A percentile compares a stretch with the other conserved stretches of the same genome.
These are phyloP conservation scores for Hydrochoerus hydrochaeris DNA, from an alignment of 2,113 vertebrate species.

Conservation along the genomic window DNA sequence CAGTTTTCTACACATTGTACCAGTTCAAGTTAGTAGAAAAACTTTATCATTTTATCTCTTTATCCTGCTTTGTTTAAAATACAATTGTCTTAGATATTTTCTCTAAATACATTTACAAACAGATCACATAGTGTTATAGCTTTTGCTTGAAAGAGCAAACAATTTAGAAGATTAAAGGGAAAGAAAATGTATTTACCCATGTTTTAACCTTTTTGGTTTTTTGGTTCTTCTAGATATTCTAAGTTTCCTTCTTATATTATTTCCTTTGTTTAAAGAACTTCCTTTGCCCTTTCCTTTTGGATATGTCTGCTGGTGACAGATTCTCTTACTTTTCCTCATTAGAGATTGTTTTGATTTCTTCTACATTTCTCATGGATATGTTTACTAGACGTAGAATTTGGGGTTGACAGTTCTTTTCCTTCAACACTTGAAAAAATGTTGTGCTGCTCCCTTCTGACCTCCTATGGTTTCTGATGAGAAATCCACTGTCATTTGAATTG, in stretches of 20 bases:
- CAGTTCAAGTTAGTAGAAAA: constrained; percentile 42
- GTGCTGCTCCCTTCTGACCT: background rate
- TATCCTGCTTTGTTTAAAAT: background rate
- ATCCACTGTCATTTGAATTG: constrained; percentile 20
- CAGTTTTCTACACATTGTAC: constrained; percentile 36
- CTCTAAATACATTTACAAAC: constrained; percentile 20
- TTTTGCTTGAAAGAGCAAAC: constrained; percentile 41
- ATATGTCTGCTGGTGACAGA: background rate
- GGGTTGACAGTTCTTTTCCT: background rate
- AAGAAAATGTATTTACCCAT: background rate
- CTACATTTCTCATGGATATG: constrained; percentile 40
- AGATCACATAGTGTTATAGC: background rate
- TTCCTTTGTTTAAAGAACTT: constrained; percentile 45
- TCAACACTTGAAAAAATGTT: background rate
- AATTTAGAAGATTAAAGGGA: constrained; percentile 20
- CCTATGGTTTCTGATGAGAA: background rate
- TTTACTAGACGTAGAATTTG: constrained; percentile 26
- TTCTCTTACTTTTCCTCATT: background rate
- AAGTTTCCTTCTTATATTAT: background rate
- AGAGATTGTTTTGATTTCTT: constrained; percentile 39
- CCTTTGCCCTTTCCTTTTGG: background rate
- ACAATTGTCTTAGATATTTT: constrained; percentile 53
- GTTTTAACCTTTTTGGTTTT: constrained; percentile 32
- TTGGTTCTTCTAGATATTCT: constrained; percentile 5
- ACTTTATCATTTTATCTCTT: constrained; percentile 10